Percentiles rank a stretch among this genome's conserved stretches.
phyloP scores from a whole-genome alignment of 35 echinoderm and acorn worm genomes.

The Ophioderma brevispina region DNA sequence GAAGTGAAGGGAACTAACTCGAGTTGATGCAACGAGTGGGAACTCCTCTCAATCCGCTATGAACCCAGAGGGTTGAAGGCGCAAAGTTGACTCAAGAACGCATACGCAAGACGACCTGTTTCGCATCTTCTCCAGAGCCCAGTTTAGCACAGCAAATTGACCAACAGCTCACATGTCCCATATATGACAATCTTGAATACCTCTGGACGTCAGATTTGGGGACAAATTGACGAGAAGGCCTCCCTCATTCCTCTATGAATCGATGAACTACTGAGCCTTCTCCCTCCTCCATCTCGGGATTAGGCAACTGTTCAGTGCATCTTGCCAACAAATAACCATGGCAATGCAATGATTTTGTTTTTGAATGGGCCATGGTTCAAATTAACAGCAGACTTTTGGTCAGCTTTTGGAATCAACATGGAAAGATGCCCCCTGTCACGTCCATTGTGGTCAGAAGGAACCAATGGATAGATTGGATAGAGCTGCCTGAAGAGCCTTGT shows the following conservation, averaged over 20 bases:
- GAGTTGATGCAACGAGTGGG: not conserved
- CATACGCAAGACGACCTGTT: constrained; percentile 68
- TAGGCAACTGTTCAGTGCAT: not conserved
- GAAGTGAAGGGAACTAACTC: not conserved
- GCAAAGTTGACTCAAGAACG: constrained; percentile 19
- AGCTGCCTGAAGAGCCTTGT: no score
- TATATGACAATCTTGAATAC: not conserved
- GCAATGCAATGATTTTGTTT: no score
- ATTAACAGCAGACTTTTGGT: no score
- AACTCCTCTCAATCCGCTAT: constrained; percentile 67
- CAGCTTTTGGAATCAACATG: no score
- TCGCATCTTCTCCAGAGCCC: constrained; percentile 46
- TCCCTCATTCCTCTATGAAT: not conserved
- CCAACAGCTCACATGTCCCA: not conserved
- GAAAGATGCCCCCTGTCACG: no score
- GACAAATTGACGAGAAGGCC: not conserved
- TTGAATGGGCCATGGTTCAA: no score
- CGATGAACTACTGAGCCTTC: no score
- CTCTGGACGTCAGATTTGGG: not conserved
- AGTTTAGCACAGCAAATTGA: no score
- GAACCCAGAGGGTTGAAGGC: constrained; percentile 12
- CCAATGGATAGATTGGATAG: no score
- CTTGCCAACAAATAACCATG: not conserved
- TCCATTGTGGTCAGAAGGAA: no score
- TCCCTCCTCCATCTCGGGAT: no score